Evolutionary conservation across 1,140 invertebrate species (phyloP).

Genomic region (Eueides isabella): DNA sequence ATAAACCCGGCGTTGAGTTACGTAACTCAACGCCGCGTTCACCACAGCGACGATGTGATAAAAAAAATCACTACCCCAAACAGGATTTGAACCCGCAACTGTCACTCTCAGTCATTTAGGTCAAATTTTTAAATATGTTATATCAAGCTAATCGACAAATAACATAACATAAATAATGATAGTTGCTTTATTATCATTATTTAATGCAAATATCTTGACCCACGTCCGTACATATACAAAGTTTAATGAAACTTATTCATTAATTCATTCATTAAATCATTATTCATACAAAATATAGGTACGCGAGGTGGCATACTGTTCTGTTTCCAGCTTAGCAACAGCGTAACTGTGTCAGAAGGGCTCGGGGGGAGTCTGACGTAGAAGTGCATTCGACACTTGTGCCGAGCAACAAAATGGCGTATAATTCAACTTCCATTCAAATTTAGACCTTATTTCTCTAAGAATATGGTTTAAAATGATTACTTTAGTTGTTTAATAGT

Average conservation of each 20-base stretch:
- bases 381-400: constrained; percentile 61
- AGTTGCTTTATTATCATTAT: no score
- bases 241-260: not conserved
- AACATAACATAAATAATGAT: no score
- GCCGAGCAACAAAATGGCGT: constrained; percentile 47
- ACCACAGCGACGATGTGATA: no score
- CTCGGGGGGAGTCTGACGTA: constrained; percentile 64
- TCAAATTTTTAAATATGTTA: no score
- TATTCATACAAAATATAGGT: not conserved
- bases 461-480: constrained; percentile 41
- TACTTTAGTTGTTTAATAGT: not conserved
- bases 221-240: no score
- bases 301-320: constrained; percentile 16
- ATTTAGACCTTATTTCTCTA: constrained; percentile 36
- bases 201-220: no score
- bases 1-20: no score
- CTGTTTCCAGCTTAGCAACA: constrained; percentile 65
- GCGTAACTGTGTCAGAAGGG: constrained; percentile 69
- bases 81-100: no score
- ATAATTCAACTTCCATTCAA: constrained; percentile 7
- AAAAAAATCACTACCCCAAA: no score
- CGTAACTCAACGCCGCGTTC: no score
- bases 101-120: no score
- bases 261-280: constrained; percentile 1
- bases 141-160: no score